A percentile compares a stretch with the other conserved stretches of the same genome.
Conservation (phyloP, 2,888 invertebrate genomes). For the Plemyria rubiginata region DNA sequence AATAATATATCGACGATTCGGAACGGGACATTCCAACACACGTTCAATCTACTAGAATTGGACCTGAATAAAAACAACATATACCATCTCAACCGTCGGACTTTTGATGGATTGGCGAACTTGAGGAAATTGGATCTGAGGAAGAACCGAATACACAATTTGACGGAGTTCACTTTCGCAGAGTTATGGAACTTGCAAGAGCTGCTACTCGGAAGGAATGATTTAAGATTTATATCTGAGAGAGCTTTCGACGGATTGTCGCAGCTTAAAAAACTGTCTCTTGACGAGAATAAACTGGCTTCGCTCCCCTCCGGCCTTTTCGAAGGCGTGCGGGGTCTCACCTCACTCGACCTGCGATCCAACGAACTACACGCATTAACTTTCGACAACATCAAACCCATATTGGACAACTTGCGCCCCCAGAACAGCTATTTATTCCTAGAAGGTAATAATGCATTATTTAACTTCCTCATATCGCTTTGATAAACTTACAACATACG, state of each 20-base stretch:
- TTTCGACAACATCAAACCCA: constrained; percentile 90
- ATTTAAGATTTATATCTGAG: constrained; percentile 89
- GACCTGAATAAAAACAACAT: constrained; percentile 92
- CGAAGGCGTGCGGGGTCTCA: constrained; percentile 89
- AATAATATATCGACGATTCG: constrained; percentile 94
- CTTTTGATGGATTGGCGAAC: constrained; percentile 90
- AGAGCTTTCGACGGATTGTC: constrained; percentile 91
- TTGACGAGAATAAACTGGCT: constrained; percentile 91
- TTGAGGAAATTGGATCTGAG: constrained; percentile 90
- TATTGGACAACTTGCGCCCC: constrained; percentile 91
- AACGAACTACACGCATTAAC: constrained; percentile 91
- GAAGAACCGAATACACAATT: constrained; percentile 89
- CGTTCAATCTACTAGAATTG: constrained; percentile 90
- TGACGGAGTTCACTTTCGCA: constrained; percentile 91
- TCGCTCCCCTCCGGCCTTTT: constrained; percentile 89
- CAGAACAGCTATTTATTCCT: constrained; percentile 90
- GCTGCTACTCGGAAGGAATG: constrained; percentile 88
- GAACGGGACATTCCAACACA: constrained; percentile 91
- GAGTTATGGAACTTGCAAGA: constrained; percentile 91
- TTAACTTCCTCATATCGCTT: constrained; percentile 61
- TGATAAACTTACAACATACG: constrained; percentile 72
- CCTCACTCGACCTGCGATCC: constrained; percentile 90
- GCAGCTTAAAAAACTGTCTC: constrained; percentile 88
- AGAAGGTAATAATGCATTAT: constrained; percentile 87
- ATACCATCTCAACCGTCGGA: constrained; percentile 89